Conservation (phyloP, 2,888 invertebrate genomes). For the Eurois occulta region DNA sequence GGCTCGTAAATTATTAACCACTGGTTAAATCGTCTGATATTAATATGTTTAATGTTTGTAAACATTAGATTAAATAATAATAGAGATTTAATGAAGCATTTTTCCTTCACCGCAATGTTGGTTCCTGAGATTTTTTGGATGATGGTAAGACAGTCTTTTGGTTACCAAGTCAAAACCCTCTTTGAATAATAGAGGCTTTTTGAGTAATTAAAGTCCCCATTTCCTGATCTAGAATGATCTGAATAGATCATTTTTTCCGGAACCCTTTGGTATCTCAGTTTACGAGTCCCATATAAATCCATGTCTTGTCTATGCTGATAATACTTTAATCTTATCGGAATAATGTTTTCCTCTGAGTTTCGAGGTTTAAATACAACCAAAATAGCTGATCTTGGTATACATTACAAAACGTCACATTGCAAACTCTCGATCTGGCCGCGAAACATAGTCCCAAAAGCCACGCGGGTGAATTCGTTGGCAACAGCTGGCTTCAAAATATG, state of each 20-base stretch:
- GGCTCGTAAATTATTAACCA: slow-evolving; percentile 38
- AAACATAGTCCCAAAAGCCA: slow-evolving; percentile 26
- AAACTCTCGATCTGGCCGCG: slow-evolving; percentile 26
- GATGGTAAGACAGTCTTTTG: not conserved
- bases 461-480: slow-evolving; percentile 45
- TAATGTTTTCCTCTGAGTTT: not conserved
- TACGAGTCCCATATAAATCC: not conserved
- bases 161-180: not conserved
- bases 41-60: slow-evolving; percentile 27
- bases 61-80: slow-evolving; percentile 16
- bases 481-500: slow-evolving; percentile 40
- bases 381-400: slow-evolving; percentile 52
- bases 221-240: too few species aligned
- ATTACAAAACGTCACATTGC: slow-evolving; percentile 44
- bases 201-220: not conserved
- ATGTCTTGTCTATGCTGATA: not conserved
- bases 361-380: slow-evolving; percentile 17
- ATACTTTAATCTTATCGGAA: not conserved
- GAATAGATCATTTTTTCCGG: too few species aligned
- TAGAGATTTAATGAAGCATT: not conserved
- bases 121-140: not conserved
- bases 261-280: not conserved
- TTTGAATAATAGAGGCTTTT: not conserved
- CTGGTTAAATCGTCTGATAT: slow-evolving; percentile 5
- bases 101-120: too few species aligned